Evolutionary conservation across 2,797 vertebrate species (phyloP), one percentile per base, ranked within the genome.

Genomic region (Tadarida brasiliensis): DNA sequence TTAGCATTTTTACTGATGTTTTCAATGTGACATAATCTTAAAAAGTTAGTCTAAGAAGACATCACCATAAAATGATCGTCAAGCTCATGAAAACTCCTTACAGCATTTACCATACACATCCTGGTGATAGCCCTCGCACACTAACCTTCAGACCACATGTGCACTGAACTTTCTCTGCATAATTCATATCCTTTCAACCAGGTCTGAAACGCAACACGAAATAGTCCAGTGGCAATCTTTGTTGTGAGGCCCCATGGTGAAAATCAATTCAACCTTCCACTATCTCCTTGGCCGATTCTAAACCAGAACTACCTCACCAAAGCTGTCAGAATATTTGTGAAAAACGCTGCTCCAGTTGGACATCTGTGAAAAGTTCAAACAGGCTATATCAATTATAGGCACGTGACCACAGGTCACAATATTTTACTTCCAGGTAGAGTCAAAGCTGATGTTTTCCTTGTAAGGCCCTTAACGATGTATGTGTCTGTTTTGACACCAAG

Each of bases 351-450:
- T 93, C 96, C 95, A 96, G 87, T 51, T 92, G 70, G 92, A 97
- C 96, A 98, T 97, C 97, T 98, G 97, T 96, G 97, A 95, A 94
- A 97, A 97, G 84, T 98, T 98, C 98, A 96, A 96, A 86, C 82
- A 95, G 91, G 78, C 82, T 93, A 63, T 61, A 96, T 90, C 96
- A 98, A 94, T 97, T 98, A 97, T 97, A 97, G n/a, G 24, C 57
- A 95, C 82, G 85, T 61, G 82, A 96, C 87, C 97, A 96, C 33
- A 96, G 95, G 92, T 98, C 97, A 97, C 87, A 33, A 14, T 65
- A 83, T 39, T 97, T 94, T 96, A 96, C 86, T 97, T 67, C 22
- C 47, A 87, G 81, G 92, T 96, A 96, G 96, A 91, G 51, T 96
- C 97, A 97, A 98, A 98, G 94, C 73, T 87, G 33, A 94, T 97